phyloP scores from a whole-genome alignment of 2,113 vertebrate species.

The Hystrix brachyura region DNA sequence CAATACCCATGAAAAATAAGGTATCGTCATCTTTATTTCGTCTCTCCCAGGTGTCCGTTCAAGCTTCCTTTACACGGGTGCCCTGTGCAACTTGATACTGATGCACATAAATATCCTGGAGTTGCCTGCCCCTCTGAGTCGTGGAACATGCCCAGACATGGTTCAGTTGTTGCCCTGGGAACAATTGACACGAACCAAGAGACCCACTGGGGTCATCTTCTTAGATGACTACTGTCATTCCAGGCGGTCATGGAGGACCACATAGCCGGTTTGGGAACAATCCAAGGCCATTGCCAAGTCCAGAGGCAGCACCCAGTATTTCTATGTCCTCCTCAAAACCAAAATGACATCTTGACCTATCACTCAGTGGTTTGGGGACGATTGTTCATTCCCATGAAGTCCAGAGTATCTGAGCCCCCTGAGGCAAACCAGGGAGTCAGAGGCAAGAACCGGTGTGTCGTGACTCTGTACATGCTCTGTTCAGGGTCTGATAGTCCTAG shows the following conservation, averaged over 20 bases:
- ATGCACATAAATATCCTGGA: slow-evolving; percentile 64
- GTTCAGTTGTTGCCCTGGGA: slow-evolving; percentile 59
- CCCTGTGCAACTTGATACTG: slow-evolving; percentile 55
- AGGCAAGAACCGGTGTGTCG: neutral
- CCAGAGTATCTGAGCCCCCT: neutral
- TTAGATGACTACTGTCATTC: slow-evolving; percentile 62
- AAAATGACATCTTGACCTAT: slow-evolving; percentile 46
- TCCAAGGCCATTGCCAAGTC: neutral
- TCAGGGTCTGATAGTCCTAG: neutral
- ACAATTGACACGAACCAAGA: slow-evolving; percentile 46
- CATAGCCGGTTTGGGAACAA: slow-evolving; percentile 32
- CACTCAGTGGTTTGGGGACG: slow-evolving; percentile 15
- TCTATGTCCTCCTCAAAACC: neutral
- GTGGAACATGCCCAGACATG: slow-evolving; percentile 33
- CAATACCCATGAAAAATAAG: slow-evolving; percentile 60
- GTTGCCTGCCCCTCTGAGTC: slow-evolving; percentile 43
- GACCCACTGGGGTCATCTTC: slow-evolving; percentile 5
- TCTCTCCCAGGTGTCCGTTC: slow-evolving; percentile 29
- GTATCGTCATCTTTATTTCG: slow-evolving; percentile 54
- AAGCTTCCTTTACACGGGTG: slow-evolving; percentile 58
- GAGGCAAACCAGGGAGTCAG: neutral
- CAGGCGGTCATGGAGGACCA: slow-evolving; percentile 9
- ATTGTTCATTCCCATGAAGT: neutral
- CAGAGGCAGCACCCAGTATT: slow-evolving; percentile 12
- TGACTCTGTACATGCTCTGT: slow-evolving; percentile 2